Base-by-base conservation (phyloP, 2,888 invertebrate species). In the Sabatieria punctata region DNA sequence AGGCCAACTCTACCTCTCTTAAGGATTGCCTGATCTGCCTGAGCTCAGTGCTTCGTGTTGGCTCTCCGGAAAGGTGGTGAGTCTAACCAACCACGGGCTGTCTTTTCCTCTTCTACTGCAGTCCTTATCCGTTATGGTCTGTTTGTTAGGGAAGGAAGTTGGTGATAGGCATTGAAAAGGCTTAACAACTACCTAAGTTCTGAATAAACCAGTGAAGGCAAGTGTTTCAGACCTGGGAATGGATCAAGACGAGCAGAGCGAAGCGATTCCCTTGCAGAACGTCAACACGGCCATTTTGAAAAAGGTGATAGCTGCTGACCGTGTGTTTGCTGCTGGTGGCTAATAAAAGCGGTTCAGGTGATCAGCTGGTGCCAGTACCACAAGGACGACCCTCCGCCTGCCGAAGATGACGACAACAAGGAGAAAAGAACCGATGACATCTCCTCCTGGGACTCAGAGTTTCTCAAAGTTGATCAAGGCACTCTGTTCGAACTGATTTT, bases 371-470 rank as follows among this genome's bases (percentile, higher is more conserved):
- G 71, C 56, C 64, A 65, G 18, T 68, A 71, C 57, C 73, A 73
- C 64, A 68, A 70, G 82, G 71, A 97, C 62, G 95, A 97, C 67
- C 68, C 71, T 21, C 86, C 89, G 23, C 85, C 88, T 47, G 80
- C 85, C 59, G 83, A 88, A 8, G 93, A 97, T 60, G 91, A 93
- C 63, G 93, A 95, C 65, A 88, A 85, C 68, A 86, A 86, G 67
- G 89, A 91, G 64, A 95, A 93, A 63, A 74, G 95, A n/a, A 95
- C 95, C 1, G 95, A 97, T 66, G 95, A 97, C 64, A 97, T 97
- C 56, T 85, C 85, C 23, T 86, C 88, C 0, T 97, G 97, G 97
- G 97, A 97, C 73, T 86, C 89, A 0, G 95, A 97, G 67, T 97
- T 97, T 64, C 72, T 99, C 8, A 97, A 97, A 75, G 93, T 95